phyloP scores from a whole-genome alignment of 1,140 invertebrate species.

The Hycleus cichorii region DNA sequence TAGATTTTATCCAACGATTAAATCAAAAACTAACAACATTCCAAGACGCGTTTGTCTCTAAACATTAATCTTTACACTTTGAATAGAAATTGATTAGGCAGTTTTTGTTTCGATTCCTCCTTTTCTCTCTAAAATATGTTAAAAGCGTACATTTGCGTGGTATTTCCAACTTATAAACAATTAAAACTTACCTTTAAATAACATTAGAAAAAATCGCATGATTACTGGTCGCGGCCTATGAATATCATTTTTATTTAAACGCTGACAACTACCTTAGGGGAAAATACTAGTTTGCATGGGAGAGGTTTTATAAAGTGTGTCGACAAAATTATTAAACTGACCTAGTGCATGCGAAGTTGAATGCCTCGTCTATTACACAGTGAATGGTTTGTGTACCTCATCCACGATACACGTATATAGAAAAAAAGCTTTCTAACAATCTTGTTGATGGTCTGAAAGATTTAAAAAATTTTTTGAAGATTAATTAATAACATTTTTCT shows the following conservation, averaged over 20 bases:
- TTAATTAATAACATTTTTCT: constrained; percentile 5
- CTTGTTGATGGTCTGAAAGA: constrained; percentile 2
- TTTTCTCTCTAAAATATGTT: no score
- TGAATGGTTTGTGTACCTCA: constrained; percentile 2
- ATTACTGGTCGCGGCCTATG: constrained; percentile 5
- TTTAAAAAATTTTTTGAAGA: background rate
- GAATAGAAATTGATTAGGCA: no score
- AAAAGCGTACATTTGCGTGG: no score
- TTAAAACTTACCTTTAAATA: constrained; percentile 2
- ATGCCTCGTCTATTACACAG: constrained; percentile 11
- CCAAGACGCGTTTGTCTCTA: no score
- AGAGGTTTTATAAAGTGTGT: constrained; percentile 13
- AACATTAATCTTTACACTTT: no score
- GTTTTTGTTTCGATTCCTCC: no score
- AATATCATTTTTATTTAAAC: constrained; percentile 9
- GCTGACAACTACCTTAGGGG: constrained; percentile 10
- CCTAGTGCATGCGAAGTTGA: constrained; percentile 15
- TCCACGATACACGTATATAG: no score
- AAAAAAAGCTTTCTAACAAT: constrained; percentile 2
- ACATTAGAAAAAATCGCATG: constrained; percentile 1
- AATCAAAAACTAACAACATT: no score
- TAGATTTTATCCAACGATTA: no score
- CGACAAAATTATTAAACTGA: constrained; percentile 15
- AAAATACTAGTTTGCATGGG: constrained; percentile 11
- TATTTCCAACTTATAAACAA: background rate